Evolutionary conservation across 2,888 invertebrate genomes (phyloP), one percentile per base, ranked within the genome.

Genomic region (Parascotia fuliginaria): DNA sequence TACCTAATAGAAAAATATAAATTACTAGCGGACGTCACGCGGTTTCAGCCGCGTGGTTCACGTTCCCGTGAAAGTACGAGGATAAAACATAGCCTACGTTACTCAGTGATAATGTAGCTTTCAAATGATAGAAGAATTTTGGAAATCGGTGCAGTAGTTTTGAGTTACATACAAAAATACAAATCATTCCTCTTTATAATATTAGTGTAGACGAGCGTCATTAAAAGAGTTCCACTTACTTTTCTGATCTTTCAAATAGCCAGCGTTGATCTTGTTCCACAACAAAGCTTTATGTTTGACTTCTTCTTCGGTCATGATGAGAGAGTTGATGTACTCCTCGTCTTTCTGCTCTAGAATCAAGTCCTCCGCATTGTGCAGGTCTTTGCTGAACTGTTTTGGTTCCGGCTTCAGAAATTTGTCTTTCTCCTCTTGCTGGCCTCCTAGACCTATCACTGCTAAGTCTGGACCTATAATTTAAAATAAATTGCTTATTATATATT

Each of bases 241-340:
- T 93, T 96, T 96, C 83, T 97, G 95, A 68, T 96, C 96, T 71
- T 95, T 94, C 48, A 99, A 91, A 83, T 97, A 99, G 9, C 95
- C 95, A 0, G 96, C 97, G 83, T 99, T 98, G 1, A 97, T 90
- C 73, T 94, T 94, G 75, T 96, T 95, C 99, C 99, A 99, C 73
- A 98, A 87, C 45, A 93, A 92, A 9, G 96, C 95, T 85, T 99
- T 99, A 47, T 95, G 93, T 40, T 94, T 87, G 0, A 96, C 95
- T 84, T 99, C 99, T 41, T 95, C 94, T 32, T 96, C 96, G 1
- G 59, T 75, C 89, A 90, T 89, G 54, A 99, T 96, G 71, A 98
- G 96, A 9, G 95, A 94, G 75, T 97, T 96, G 37, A 99, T 93
- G 90, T 99, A 99, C 3, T 95, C 95, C 73, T 99, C 99, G 73